Conservation (phyloP, 2,888 invertebrate species). For the Caenorhabditis angaria region DNA sequence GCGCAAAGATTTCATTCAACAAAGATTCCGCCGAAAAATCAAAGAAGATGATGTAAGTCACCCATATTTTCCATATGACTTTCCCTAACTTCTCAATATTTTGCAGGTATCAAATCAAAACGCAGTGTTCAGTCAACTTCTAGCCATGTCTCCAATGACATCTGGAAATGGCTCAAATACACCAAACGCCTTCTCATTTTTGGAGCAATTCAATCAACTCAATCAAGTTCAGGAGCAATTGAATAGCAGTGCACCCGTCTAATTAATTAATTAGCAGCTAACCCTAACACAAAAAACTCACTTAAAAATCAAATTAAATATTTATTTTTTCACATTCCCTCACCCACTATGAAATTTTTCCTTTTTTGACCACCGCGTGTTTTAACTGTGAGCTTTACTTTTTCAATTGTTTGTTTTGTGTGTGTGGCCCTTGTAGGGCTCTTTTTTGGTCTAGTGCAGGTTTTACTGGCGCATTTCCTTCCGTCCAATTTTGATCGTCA, state of each 20-base stretch:
- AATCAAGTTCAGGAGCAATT: conserved; percentile 48
- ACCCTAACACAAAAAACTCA: not conserved
- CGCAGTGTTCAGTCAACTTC: conserved; percentile 43
- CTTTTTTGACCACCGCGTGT: conserved; percentile 16
- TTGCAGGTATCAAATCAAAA: conserved; percentile 35
- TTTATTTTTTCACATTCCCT: not conserved
- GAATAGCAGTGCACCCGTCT: conserved; percentile 39
- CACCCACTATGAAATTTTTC: not conserved
- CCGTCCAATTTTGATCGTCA: conserved; percentile 4
- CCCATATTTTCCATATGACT: no score
- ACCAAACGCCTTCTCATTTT: conserved; percentile 37
- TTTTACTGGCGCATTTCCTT: not conserved
- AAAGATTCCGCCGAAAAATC: conserved; percentile 67
- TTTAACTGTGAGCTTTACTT: conserved; percentile 36
- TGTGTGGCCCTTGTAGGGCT: conserved; percentile 5
- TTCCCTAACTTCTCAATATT: not conserved
- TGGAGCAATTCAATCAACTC: conserved; percentile 54
- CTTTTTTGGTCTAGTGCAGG: not conserved
- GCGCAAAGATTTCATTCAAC: conserved; percentile 72
- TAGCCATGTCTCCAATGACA: conserved; percentile 32
- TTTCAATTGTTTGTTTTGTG: not conserved
- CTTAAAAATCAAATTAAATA: not conserved
- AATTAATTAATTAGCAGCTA: not conserved
- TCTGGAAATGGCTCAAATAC: conserved; percentile 7
- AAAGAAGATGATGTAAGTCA: conserved; percentile 55